These are phyloP conservation scores for Tetramorium simillimum DNA, from an alignment of 1,140 invertebrate species.

Conservation along the genomic window DNA sequence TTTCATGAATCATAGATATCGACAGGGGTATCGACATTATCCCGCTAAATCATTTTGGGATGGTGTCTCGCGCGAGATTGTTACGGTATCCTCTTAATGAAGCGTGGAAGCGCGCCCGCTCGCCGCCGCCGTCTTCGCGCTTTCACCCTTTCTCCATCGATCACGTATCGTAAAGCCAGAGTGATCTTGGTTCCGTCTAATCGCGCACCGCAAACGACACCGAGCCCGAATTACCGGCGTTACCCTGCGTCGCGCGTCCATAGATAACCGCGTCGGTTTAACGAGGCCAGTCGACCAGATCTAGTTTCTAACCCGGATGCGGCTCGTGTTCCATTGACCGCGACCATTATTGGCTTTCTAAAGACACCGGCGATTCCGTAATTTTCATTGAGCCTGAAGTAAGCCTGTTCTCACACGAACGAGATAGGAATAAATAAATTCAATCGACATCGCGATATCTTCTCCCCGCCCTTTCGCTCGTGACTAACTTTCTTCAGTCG, in stretches of 20 bases:
- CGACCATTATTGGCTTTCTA: constrained; percentile 56
- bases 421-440: background rate
- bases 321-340: constrained; percentile 59
- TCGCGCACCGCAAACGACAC: constrained; percentile 48
- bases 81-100: constrained; percentile 37
- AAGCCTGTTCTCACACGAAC: constrained; percentile 14
- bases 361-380: constrained; percentile 32
- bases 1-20: constrained; percentile 46
- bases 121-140: constrained; percentile 35
- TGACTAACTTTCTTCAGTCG: background rate
- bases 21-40: constrained; percentile 36
- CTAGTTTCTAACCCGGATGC: constrained; percentile 56
- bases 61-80: background rate
- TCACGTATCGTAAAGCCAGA: constrained; percentile 36
- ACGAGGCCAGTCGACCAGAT: constrained; percentile 51
- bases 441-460: background rate
- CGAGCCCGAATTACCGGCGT: constrained; percentile 48
- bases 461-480: background rate
- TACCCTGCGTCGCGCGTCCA: constrained; percentile 24
- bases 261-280: constrained; percentile 39
- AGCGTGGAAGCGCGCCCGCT: background rate
- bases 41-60: constrained; percentile 29
- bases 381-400: constrained; percentile 36
- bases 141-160: constrained; percentile 55
- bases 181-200: constrained; percentile 41